These are phyloP conservation scores for Drosophila tani DNA, from an alignment of 1,140 invertebrate genomes.

Conservation along the genomic window DNA sequence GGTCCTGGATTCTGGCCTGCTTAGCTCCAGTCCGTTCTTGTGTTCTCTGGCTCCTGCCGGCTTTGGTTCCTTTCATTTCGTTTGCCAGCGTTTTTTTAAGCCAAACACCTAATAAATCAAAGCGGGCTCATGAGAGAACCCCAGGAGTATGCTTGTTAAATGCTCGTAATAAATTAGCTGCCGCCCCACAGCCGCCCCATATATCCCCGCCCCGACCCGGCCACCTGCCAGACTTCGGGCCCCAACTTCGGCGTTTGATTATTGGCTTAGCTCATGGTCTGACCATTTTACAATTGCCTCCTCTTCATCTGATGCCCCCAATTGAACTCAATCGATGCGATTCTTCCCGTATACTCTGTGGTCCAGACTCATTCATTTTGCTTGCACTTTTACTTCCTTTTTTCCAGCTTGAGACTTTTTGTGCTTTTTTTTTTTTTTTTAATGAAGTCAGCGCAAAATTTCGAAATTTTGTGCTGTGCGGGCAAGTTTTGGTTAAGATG, in stretches of 20 bases:
- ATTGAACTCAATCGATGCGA: conserved; percentile 76
- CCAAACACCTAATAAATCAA: conserved; percentile 82
- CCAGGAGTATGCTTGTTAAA: conserved; percentile 81
- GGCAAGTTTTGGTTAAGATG: conserved; percentile 35
- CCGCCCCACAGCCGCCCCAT: conserved; percentile 45
- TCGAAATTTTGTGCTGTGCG: conserved; percentile 63
- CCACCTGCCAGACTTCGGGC: conserved; percentile 20
- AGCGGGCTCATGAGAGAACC: conserved; percentile 69
- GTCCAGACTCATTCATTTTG: conserved; percentile 75
- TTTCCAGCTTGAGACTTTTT: conserved; percentile 7
- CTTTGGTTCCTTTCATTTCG: conserved; percentile 34
- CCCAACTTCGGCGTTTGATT: conserved; percentile 45
- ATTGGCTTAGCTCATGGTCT: conserved; percentile 76
- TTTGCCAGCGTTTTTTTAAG: conserved; percentile 50
- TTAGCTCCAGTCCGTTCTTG: conserved; percentile 8
- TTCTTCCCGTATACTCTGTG: conserved; percentile 35
- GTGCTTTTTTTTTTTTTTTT: conserved; percentile 33
- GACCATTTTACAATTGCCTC: conserved; percentile 69
- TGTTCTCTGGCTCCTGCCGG: not conserved
- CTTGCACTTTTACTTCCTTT: conserved; percentile 61
- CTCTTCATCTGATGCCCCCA: conserved; percentile 31
- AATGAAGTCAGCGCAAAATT: conserved; percentile 78
- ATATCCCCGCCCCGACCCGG: not conserved
- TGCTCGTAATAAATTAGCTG: conserved; percentile 82
- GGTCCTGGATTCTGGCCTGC: conserved; percentile 12